Evolutionary conservation across 2,797 vertebrate genomes (phyloP).

Genomic region (Manis pentadactyla): DNA sequence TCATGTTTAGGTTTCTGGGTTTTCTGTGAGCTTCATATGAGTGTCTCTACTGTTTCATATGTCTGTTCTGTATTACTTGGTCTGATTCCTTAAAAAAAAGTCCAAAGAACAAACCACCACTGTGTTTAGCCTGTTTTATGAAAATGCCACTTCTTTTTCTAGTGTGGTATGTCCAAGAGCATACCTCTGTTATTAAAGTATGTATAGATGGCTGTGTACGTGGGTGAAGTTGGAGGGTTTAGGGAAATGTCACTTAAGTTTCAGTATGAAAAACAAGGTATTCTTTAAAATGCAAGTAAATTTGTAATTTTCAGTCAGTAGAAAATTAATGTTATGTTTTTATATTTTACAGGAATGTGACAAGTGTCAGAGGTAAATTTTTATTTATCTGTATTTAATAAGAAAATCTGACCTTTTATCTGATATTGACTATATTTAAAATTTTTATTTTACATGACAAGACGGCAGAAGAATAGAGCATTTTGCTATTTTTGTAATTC

Average conservation of each 20-base stretch:
- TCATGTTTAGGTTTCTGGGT: not conserved
- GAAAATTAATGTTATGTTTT: slow-evolving; percentile 77
- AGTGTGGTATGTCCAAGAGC: not conserved
- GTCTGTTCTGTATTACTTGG: not conserved
- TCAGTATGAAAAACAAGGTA: not conserved
- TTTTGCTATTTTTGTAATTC: slow-evolving; percentile 98
- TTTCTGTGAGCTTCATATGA: not conserved
- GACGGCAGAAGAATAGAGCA: slow-evolving; percentile 98
- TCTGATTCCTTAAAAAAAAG: not conserved
- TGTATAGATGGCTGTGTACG: not conserved
- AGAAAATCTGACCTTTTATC: not conserved
- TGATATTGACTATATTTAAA: slow-evolving; percentile 67
- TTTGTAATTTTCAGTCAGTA: not conserved
- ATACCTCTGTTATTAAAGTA: not conserved
- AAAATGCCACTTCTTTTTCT: not conserved
- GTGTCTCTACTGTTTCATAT: not conserved
- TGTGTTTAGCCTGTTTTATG: not conserved
- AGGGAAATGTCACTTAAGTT: not conserved
- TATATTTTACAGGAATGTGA: slow-evolving; percentile 94
- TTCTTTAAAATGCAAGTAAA: slow-evolving; percentile 38
- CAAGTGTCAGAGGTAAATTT: slow-evolving; percentile 96
- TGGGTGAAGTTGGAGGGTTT: not conserved
- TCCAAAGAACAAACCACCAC: not conserved
- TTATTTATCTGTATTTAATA: slow-evolving; percentile 20
- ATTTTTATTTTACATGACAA: slow-evolving; percentile 79